phyloP scores from a whole-genome alignment of 2,797 vertebrate genomes.

The Coregonus ussuriensis region DNA sequence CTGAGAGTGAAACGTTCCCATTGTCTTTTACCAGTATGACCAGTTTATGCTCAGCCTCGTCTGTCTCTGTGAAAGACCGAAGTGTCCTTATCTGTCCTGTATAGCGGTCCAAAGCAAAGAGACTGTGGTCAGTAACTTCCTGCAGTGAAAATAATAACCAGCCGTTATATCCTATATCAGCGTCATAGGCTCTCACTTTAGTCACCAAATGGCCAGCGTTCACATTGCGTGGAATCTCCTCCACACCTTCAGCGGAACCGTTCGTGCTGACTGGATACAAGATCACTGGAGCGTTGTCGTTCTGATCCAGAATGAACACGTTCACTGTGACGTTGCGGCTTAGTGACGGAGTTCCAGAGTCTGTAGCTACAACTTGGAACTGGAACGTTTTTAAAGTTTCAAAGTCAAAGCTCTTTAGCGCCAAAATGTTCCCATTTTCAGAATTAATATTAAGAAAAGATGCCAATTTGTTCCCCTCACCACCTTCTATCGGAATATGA shows the following conservation, averaged over 20 bases:
- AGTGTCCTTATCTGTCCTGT: constrained; percentile 2
- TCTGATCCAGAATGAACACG: constrained; percentile 1
- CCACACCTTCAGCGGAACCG: constrained; percentile 40
- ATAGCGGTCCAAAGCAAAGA: constrained; percentile 5
- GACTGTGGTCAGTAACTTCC: not conserved
- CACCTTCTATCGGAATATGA: not conserved
- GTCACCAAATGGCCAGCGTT: constrained; percentile 1
- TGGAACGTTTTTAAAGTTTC: not conserved
- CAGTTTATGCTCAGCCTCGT: not conserved
- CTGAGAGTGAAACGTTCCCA: not conserved
- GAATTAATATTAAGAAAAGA: not conserved
- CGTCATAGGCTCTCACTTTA: constrained; percentile 1
- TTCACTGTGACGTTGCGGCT: not conserved
- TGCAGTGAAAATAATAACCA: not conserved
- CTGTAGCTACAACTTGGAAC: not conserved
- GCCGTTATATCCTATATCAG: not conserved
- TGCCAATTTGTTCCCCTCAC: not conserved
- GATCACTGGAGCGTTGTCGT: constrained; percentile 40
- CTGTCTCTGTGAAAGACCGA: not conserved
- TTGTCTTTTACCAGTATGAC: constrained; percentile 1
- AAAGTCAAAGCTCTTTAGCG: not conserved
- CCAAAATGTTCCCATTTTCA: not conserved
- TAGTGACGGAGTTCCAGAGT: not conserved
- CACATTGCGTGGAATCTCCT: constrained; percentile 35
- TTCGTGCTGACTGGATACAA: constrained; percentile 50